Conservation (phyloP, 2,797 vertebrate species). For the Manis pentadactyla region DNA sequence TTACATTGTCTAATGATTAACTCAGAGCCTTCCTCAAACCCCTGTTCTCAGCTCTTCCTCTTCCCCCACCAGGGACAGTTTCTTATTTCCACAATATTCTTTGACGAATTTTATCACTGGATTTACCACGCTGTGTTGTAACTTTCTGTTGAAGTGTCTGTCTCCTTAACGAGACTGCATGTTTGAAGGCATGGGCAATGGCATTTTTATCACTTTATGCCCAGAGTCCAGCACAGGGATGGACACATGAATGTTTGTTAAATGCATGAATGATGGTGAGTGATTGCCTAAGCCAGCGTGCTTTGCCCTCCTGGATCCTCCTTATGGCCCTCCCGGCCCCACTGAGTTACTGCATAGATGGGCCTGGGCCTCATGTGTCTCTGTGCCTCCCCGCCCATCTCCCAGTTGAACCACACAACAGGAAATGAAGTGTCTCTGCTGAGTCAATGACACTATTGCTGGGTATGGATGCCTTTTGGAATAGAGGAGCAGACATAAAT, state of each 20-base stretch:
- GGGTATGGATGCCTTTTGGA: not conserved
- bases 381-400: not conserved
- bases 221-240: not conserved
- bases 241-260: not conserved
- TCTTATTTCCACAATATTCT: not conserved
- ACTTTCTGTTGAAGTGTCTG: not conserved
- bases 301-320: not conserved
- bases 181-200: not conserved
- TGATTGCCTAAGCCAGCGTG: not conserved
- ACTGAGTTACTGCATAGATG: not conserved
- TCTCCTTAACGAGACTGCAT: not conserved
- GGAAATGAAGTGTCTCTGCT: not conserved
- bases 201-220: not conserved
- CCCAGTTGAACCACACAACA: not conserved
- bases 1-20: not conserved
- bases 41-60: not conserved
- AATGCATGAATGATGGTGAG: not conserved
- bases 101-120: not conserved
- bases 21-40: not conserved
- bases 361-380: not conserved
- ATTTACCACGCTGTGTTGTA: not conserved
- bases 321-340: not conserved
- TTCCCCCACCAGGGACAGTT: not conserved
- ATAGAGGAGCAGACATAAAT: not conserved
- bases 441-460: not conserved